Evolutionary conservation across 1,140 invertebrate genomes (phyloP).

Genomic region (Zaprionus camerounensis): DNA sequence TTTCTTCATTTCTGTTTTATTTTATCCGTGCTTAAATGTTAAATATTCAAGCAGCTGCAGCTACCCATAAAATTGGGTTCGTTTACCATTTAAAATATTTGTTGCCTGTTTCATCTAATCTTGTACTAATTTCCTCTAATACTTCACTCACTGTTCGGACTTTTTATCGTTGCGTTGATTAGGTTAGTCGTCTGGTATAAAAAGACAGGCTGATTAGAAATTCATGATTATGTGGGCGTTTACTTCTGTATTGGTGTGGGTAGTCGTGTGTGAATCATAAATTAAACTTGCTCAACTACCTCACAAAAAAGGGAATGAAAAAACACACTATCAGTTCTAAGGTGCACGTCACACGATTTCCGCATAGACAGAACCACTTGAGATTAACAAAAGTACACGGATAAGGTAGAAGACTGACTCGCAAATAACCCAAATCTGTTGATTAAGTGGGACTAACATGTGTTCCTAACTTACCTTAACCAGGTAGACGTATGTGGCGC

Average conservation of each 20-base stretch:
- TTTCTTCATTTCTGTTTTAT: neutral
- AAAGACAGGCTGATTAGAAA: conserved; percentile 27
- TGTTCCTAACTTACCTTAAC: conserved; percentile 87
- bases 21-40: neutral
- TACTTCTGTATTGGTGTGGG: neutral
- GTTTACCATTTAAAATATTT: neutral
- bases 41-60: neutral
- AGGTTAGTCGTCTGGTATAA: conserved; percentile 27
- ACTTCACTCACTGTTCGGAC: conserved; percentile 22
- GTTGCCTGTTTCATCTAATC: neutral
- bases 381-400: conserved; percentile 25
- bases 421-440: conserved; percentile 38
- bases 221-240: neutral
- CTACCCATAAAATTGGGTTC: neutral
- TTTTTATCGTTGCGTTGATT: conserved; percentile 44
- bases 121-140: neutral
- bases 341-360: conserved; percentile 26
- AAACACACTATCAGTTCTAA: conserved; percentile 18
- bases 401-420: neutral
- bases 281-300: conserved; percentile 29
- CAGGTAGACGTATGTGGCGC: conserved; percentile 90
- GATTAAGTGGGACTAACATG: conserved; percentile 3
- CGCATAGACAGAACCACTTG: conserved; percentile 45
- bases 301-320: neutral
- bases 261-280: conserved; percentile 30